Conservation (phyloP, 2,888 invertebrate species). For the Dolichomitus sp. region DNA sequence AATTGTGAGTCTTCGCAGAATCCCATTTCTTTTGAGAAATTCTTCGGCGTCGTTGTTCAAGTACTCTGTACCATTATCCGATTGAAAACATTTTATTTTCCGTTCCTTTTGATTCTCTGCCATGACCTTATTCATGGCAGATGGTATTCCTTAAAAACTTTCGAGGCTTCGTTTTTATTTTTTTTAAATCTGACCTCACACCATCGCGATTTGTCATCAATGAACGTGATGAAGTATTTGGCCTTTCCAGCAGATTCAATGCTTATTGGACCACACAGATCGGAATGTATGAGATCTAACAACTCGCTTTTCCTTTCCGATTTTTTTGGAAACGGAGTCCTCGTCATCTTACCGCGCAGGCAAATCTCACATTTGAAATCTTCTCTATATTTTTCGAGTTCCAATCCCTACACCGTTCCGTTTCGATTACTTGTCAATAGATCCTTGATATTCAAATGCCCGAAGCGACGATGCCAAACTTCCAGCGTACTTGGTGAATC, state of each 20-base stretch:
- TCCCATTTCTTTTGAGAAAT: slow-evolving; percentile 72
- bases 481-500: too few relatives aligned
- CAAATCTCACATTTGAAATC: slow-evolving; percentile 52
- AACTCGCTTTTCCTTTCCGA: slow-evolving; percentile 45
- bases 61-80: slow-evolving; percentile 62
- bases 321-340: slow-evolving; percentile 56
- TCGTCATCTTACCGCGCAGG: slow-evolving; percentile 47
- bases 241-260: slow-evolving; percentile 48
- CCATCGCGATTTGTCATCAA: slow-evolving; percentile 66
- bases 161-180: slow-evolving; percentile 56
- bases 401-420: slow-evolving; percentile 16
- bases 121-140: too few relatives aligned
- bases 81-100: slow-evolving; percentile 51
- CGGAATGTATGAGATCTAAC: slow-evolving; percentile 52
- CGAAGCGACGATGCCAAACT: background rate
- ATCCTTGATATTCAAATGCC: slow-evolving; percentile 35
- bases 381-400: slow-evolving; percentile 14
- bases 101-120: slow-evolving; percentile 44
- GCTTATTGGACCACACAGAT: slow-evolving; percentile 58
- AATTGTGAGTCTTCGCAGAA: slow-evolving; percentile 70
- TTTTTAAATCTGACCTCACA: slow-evolving; percentile 63
- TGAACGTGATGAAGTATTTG: slow-evolving; percentile 68
- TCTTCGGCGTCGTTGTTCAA: slow-evolving; percentile 57
- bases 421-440: slow-evolving; percentile 4
- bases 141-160: slow-evolving; percentile 62